Base-by-base conservation (phyloP, 2,888 invertebrate genomes). In the Incurvaria masculella region DNA sequence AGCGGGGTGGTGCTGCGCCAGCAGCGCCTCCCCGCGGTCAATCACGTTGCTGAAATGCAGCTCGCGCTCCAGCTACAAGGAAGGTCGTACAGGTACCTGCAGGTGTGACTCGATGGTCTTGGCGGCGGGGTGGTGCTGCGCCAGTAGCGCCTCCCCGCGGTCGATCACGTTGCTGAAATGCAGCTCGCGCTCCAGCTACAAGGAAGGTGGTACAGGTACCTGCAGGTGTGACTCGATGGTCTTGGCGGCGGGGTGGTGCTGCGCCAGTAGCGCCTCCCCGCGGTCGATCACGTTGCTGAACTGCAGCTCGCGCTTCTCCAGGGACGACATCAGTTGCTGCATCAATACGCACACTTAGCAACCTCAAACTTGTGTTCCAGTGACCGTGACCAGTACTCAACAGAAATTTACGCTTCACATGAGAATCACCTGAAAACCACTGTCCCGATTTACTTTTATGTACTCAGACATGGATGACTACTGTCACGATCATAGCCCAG, bases 161-260 rank as follows among this genome's bases (percentile, higher is more conserved):
- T 98, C 97, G 69, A 97, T 90, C 39, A 98, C 96, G 49, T 94
- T 89, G 61, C 94, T 94, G 78, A 98, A 96, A 69, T 97, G 96
- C 49, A 94, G 86, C 72, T 98, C 98, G 45, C 97, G 87, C 65
- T 94, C 91, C 72, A n/a, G n/a, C n/a, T n/a, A n/a, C n/a, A n/a
- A n/a, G n/a, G n/a, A n/a, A n/a, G n/a, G n/a, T n/a, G n/a, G n/a
- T n/a, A n/a, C n/a, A n/a, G 57, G 39, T 47, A 76, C 79, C 65
- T 83, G 84, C 51, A 84, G 62, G 64, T 84, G 84, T 1, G 93
- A 88, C 74, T 98, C 97, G 59, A 99, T 95, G 49, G 94, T 94
- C 72, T 96, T 95, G 38, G 91, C 86, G 3, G 97, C 97, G 0
- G 97, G 97, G 68, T 99, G 98, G 59, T 95, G 92, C 64, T 97